These are phyloP conservation scores for Leucopsar rothschildi DNA, from an alignment of 2,113 vertebrate genomes.

Conservation along the genomic window DNA sequence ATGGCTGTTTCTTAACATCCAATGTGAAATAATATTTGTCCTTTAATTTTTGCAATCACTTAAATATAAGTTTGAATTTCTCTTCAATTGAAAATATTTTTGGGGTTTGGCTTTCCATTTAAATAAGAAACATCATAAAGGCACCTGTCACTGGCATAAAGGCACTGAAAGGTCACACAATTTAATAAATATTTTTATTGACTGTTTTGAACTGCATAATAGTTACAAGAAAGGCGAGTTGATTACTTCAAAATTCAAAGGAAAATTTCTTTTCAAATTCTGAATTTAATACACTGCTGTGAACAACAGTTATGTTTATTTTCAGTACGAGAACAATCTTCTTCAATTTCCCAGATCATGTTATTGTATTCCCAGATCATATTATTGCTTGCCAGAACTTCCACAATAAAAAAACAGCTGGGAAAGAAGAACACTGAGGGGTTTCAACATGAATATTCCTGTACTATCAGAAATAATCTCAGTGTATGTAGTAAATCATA, in stretches of 20 bases:
- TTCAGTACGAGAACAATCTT: conserved; percentile 21
- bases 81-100: conserved; percentile 35
- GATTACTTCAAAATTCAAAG: conserved; percentile 50
- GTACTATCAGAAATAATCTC: background rate
- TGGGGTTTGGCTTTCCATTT: conserved; percentile 27
- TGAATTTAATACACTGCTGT: conserved; percentile 29
- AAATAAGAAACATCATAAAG: conserved; percentile 38
- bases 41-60: conserved; percentile 44
- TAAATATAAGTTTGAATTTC: conserved; percentile 38
- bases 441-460: background rate
- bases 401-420: background rate
- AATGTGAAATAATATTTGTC: conserved; percentile 47
- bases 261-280: conserved; percentile 53
- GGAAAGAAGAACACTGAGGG: background rate
- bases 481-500: background rate
- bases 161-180: conserved; percentile 14
- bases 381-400: background rate
- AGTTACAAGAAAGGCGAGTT: conserved; percentile 1
- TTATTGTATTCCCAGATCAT: background rate
- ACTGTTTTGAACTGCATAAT: background rate
- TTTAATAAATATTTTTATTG: conserved; percentile 35
- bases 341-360: conserved; percentile 31
- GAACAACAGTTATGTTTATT: conserved; percentile 20
- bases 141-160: background rate
- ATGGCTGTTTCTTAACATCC: conserved; percentile 26